Conservation (phyloP, 2,113 vertebrate species). For the Psophia crepitans region DNA sequence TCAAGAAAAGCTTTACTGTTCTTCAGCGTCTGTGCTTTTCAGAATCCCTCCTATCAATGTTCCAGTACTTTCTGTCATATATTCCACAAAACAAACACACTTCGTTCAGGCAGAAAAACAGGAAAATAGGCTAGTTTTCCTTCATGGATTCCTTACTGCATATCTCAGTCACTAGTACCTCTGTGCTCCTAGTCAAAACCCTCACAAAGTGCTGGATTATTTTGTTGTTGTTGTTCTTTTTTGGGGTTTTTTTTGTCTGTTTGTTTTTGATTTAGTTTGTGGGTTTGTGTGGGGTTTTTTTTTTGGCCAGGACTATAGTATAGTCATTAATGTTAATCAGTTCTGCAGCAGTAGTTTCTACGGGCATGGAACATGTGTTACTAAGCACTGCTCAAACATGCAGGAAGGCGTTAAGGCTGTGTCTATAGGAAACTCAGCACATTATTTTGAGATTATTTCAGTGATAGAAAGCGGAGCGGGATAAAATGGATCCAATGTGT, state of each 20-base stretch:
- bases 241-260: neutral
- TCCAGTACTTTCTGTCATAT: neutral
- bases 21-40: neutral
- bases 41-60: neutral
- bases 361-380: neutral
- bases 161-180: neutral
- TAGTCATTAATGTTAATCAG: neutral
- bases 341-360: neutral
- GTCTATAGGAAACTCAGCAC: neutral
- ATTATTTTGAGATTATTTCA: neutral
- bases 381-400: neutral
- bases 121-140: neutral
- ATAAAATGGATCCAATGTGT: neutral
- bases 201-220: too few species aligned
- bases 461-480: neutral
- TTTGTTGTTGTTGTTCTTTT: too few species aligned
- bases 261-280: too few species aligned
- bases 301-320: neutral
- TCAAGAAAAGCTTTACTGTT: neutral
- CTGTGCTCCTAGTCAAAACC: neutral
- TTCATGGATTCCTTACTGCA: neutral
- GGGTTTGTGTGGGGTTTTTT: too few species aligned
- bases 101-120: neutral
- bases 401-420: neutral
- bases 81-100: neutral